These are phyloP conservation scores for Telmatherina bonti DNA, from an alignment of 2,797 vertebrate genomes.

Conservation along the genomic window DNA sequence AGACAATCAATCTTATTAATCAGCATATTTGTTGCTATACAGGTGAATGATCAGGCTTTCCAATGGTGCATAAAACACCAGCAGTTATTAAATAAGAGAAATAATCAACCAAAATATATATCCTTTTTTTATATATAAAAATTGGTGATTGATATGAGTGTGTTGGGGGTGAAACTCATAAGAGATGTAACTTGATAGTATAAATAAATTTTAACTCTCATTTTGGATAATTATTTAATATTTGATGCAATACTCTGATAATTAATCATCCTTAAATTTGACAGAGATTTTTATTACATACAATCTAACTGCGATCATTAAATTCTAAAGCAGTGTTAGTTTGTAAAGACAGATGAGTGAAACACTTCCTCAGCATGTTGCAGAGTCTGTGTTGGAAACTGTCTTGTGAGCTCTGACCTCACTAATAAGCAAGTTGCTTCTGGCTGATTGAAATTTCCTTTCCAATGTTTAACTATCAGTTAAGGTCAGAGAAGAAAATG, in stretches of 20 bases:
- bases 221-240: not conserved
- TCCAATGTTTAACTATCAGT: slow-evolving; percentile 19
- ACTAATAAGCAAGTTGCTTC: slow-evolving; percentile 12
- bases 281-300: not conserved
- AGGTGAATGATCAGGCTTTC: too few relatives aligned
- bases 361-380: not conserved
- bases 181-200: too few relatives aligned
- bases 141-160: too few relatives aligned
- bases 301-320: not conserved
- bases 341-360: not conserved
- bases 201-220: not conserved
- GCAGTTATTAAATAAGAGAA: too few relatives aligned
- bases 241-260: not conserved
- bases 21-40: too few relatives aligned
- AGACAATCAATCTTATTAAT: too few relatives aligned
- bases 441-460: slow-evolving; percentile 50
- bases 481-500: slow-evolving; percentile 29
- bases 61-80: too few relatives aligned
- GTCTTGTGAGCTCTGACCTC: slow-evolving; percentile 13
- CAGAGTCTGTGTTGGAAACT: not conserved
- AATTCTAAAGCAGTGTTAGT: not conserved
- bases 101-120: too few relatives aligned
- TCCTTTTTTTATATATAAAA: too few relatives aligned
- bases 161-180: too few relatives aligned
- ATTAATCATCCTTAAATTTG: not conserved